These are phyloP conservation scores for Autographa gamma DNA, from an alignment of 2,888 invertebrate species.

Conservation along the genomic window DNA sequence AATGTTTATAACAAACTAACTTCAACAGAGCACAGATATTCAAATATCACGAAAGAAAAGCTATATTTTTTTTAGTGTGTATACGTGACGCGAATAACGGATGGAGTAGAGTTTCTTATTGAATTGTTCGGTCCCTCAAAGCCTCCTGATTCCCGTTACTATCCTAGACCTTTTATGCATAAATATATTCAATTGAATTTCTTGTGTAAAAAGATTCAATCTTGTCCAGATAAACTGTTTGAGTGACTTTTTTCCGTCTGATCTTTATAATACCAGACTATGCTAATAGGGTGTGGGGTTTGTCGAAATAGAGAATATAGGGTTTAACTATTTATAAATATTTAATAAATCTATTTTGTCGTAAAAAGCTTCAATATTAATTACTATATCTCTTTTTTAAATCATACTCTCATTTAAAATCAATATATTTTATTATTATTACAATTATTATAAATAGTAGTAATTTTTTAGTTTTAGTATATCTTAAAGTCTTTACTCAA, in stretches of 20 bases:
- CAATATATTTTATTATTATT: too few relatives aligned
- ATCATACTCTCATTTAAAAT: too few relatives aligned
- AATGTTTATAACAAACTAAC: background rate
- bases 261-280: background rate
- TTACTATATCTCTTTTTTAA: too few relatives aligned
- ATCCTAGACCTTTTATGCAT: constrained; percentile 15
- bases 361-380: too few relatives aligned
- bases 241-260: background rate
- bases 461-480: too few relatives aligned
- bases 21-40: constrained; percentile 35
- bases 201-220: background rate
- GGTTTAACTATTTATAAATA: too few relatives aligned
- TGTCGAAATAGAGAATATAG: too few relatives aligned
- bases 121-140: constrained; percentile 42
- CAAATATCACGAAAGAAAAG: constrained; percentile 34
- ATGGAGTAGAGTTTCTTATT: constrained; percentile 36
- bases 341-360: too few relatives aligned
- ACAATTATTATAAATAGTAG: too few relatives aligned
- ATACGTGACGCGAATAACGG: constrained; percentile 45
- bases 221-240: constrained; percentile 1
- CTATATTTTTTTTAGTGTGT: constrained; percentile 46
- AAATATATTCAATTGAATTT: constrained; percentile 4
- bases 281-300: background rate
- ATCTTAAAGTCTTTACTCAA: too few relatives aligned
- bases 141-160: constrained; percentile 30